phyloP scores from a whole-genome alignment of 2,888 invertebrate species.

The Resseliella maxima region DNA sequence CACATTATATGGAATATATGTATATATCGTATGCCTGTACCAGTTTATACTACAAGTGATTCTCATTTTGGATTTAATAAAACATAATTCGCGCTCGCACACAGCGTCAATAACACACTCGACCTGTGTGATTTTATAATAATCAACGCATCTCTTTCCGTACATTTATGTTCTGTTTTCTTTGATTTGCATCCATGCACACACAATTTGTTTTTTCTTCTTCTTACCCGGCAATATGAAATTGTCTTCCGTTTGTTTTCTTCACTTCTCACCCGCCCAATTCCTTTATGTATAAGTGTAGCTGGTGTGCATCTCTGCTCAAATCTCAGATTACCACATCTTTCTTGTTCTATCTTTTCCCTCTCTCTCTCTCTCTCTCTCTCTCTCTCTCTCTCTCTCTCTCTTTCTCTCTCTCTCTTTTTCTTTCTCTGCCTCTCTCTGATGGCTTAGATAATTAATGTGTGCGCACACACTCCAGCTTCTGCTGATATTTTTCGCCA shows the following conservation, averaged over 20 bases:
- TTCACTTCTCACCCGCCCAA: conserved; percentile 33
- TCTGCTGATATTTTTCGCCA: conserved; percentile 26
- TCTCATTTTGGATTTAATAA: neutral
- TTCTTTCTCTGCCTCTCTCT: neutral
- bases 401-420: neutral
- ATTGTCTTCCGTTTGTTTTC: conserved; percentile 53
- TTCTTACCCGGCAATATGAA: neutral
- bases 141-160: neutral
- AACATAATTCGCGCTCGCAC: neutral
- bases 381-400: neutral
- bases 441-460: neutral
- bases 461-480: neutral
- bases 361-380: neutral
- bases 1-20: conserved; percentile 40
- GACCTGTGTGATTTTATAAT: conserved; percentile 17
- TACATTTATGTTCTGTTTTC: neutral
- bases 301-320: neutral
- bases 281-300: neutral
- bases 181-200: conserved; percentile 5
- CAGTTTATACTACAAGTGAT: neutral
- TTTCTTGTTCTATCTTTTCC: too few species aligned
- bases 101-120: conserved; percentile 27
- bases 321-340: too few species aligned
- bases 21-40: conserved; percentile 8
- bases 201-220: neutral